Evolutionary conservation across 2,113 vertebrate species (phyloP).

Genomic region (Polyodon spathula): DNA sequence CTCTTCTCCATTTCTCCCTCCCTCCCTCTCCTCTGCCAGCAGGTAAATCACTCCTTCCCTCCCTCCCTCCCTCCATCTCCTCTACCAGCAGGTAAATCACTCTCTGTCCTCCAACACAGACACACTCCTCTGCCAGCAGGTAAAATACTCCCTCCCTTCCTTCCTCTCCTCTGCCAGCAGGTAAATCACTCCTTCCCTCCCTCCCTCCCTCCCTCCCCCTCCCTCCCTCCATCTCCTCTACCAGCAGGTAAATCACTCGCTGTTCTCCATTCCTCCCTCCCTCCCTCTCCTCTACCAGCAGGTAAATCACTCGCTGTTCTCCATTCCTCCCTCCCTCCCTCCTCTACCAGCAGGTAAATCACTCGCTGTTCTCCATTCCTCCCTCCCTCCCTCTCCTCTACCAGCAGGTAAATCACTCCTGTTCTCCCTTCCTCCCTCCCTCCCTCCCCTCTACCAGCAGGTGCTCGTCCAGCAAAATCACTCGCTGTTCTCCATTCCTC

Average conservation of each 20-base stretch:
- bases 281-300: constrained; percentile 24
- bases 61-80: constrained; percentile 1
- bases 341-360: background rate
- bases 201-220: constrained; percentile 18
- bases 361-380: background rate
- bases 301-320: background rate
- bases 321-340: background rate
- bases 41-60: constrained; percentile 39
- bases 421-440: background rate
- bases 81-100: constrained; percentile 21
- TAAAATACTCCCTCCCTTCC: constrained; percentile 20
- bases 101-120: constrained; percentile 40
- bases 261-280: constrained; percentile 18
- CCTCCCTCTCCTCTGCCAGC: constrained; percentile 17
- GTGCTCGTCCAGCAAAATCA: too few relatives aligned
- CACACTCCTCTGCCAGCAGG: constrained; percentile 34
- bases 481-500: too few relatives aligned
- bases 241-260: constrained; percentile 17
- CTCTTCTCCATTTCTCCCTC: constrained; percentile 1
- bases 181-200: constrained; percentile 27
- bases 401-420: background rate
- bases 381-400: background rate
- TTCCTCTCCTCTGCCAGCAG: constrained; percentile 28
- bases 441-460: too few relatives aligned
- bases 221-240: constrained; percentile 25